phyloP scores from a whole-genome alignment of 1,140 invertebrate genomes.

The Leptinotarsa lineolata region DNA sequence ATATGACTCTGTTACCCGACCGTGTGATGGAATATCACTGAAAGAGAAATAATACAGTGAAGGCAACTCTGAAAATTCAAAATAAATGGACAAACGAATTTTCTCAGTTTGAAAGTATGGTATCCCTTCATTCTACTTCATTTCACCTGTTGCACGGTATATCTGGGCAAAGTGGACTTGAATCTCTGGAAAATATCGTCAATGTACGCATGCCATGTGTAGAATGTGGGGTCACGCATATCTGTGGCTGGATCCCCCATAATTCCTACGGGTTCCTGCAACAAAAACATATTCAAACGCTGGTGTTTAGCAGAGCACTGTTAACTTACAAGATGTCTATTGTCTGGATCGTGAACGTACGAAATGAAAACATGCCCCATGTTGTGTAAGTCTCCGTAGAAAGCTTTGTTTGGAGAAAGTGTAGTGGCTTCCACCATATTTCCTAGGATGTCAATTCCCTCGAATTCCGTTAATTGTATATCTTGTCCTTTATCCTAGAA shows the following conservation, averaged over 20 bases:
- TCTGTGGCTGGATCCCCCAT: slow-evolving; percentile 70
- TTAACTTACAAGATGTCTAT: slow-evolving; percentile 61
- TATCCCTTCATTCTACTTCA: too few relatives aligned
- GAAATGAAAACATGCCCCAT: slow-evolving; percentile 70
- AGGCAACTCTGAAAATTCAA: too few relatives aligned
- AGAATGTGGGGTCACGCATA: slow-evolving; percentile 85
- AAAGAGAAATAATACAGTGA: too few relatives aligned
- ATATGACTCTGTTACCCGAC: too few relatives aligned
- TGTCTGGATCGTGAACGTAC: slow-evolving; percentile 74
- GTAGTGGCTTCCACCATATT: slow-evolving; percentile 78
- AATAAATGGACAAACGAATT: too few relatives aligned
- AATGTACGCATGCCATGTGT: slow-evolving; percentile 80
- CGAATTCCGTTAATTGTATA: slow-evolving; percentile 62
- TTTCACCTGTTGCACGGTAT: slow-evolving; percentile 62
- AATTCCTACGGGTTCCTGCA: slow-evolving; percentile 63
- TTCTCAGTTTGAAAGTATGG: too few relatives aligned
- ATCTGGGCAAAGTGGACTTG: slow-evolving; percentile 71
- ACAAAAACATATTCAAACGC: background rate
- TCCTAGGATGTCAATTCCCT: slow-evolving; percentile 79
- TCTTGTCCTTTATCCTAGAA: slow-evolving; percentile 12
- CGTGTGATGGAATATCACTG: too few relatives aligned
- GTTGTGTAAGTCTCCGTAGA: slow-evolving; percentile 79
- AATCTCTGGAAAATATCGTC: slow-evolving; percentile 78
- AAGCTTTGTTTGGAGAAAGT: slow-evolving; percentile 68
- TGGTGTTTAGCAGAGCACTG: background rate